Conservation (phyloP, 2,888 invertebrate genomes). For the Temnothorax ravouxi region DNA sequence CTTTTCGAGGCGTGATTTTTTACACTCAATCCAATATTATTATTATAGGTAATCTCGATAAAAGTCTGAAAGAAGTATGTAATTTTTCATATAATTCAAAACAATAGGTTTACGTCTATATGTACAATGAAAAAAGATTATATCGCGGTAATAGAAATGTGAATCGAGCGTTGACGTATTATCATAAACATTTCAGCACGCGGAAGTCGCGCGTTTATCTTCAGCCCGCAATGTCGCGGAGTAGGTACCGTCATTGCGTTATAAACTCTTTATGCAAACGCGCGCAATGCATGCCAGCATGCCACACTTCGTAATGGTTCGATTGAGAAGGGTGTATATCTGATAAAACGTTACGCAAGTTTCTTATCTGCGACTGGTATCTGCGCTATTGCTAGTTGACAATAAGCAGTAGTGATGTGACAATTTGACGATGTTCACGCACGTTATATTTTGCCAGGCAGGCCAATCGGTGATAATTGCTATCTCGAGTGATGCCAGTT, state of each 20-base stretch:
- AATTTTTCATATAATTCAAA: background rate
- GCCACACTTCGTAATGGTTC: background rate
- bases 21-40: background rate
- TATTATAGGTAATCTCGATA: background rate
- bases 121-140: background rate
- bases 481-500: background rate
- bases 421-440: slow-evolving; percentile 8
- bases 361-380: slow-evolving; percentile 1
- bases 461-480: background rate
- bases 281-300: background rate
- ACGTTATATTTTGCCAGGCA: background rate
- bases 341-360: background rate
- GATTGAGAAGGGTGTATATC: background rate
- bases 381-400: background rate
- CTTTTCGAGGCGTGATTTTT: background rate
- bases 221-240: background rate
- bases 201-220: slow-evolving; percentile 6
- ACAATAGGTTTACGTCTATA: background rate
- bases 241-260: background rate
- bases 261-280: background rate
- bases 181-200: background rate
- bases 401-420: background rate
- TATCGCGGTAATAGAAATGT: background rate
- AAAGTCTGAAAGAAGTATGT: background rate
- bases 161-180: background rate